Conservation (phyloP, 2,113 vertebrate genomes). For the Ophthalmolycus amberensis region DNA sequence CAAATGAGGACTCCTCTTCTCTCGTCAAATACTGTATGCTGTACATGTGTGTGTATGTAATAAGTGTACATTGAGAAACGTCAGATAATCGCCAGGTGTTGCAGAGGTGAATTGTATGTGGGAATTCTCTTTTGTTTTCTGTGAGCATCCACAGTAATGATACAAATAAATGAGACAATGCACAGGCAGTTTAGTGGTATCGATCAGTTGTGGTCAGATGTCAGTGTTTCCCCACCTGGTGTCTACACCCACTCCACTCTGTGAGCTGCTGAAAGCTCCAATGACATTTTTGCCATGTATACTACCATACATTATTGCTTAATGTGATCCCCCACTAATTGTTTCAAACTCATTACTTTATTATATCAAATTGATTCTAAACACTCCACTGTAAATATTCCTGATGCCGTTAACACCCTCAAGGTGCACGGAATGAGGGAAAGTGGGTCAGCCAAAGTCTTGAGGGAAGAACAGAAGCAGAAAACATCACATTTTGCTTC, state of each 20-base stretch:
- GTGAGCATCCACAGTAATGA: background rate
- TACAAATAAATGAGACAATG: background rate
- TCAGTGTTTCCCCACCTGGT: background rate
- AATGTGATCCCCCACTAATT: constrained; percentile 55
- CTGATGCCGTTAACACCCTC: constrained; percentile 51
- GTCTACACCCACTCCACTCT: background rate
- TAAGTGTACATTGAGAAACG: too few species aligned
- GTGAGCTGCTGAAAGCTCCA: background rate
- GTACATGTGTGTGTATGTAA: too few species aligned
- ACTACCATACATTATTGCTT: constrained; percentile 40
- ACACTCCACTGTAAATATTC: constrained; percentile 74
- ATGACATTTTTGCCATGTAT: background rate
- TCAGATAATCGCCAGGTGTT: background rate
- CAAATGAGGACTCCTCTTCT: too few species aligned
- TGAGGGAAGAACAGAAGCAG: constrained; percentile 68
- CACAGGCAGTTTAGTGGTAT: background rate
- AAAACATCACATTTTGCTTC: constrained; percentile 66
- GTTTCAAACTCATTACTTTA: constrained; percentile 79
- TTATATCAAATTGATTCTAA: constrained; percentile 74
- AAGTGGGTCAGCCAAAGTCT: constrained; percentile 79
- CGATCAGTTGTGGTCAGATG: too few species aligned
- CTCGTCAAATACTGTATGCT: too few species aligned
- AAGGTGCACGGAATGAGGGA: constrained; percentile 65
- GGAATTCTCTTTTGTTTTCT: background rate
- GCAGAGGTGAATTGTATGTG: background rate